Evolutionary conservation across 2,113 vertebrate species (phyloP).

Genomic region (Hemiprocne comata): DNA sequence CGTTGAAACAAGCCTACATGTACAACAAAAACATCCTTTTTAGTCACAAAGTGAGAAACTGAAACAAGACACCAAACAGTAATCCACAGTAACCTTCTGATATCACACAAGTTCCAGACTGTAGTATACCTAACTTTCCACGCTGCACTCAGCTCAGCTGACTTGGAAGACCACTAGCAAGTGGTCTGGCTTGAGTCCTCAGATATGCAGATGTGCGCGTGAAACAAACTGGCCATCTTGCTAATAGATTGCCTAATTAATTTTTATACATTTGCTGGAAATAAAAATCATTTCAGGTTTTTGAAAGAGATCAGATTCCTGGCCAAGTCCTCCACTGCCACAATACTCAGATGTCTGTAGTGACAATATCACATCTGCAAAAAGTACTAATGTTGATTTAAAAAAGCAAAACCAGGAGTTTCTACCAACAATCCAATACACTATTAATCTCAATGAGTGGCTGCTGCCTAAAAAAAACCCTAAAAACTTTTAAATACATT

Average conservation of each 20-base stretch:
- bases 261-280: not conserved
- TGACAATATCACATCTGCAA: not conserved
- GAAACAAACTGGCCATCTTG: not conserved
- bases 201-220: not conserved
- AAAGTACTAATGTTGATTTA: not conserved
- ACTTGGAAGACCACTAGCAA: not conserved
- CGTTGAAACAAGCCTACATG: not conserved
- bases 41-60: conserved; percentile 33
- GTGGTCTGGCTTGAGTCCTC: not conserved
- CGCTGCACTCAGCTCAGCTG: not conserved
- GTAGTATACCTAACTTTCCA: not conserved
- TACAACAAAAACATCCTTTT: conserved; percentile 55
- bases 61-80: not conserved
- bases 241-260: not conserved
- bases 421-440: not conserved
- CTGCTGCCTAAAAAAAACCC: not conserved
- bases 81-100: not conserved
- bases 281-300: not conserved
- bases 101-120: not conserved
- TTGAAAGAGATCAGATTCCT: not conserved
- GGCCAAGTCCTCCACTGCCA: not conserved
- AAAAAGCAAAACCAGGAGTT: not conserved
- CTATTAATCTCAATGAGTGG: not conserved
- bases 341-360: not conserved
- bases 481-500: not conserved